Base-by-base conservation (phyloP, 2,888 invertebrate species). In the Alcis repandata region DNA sequence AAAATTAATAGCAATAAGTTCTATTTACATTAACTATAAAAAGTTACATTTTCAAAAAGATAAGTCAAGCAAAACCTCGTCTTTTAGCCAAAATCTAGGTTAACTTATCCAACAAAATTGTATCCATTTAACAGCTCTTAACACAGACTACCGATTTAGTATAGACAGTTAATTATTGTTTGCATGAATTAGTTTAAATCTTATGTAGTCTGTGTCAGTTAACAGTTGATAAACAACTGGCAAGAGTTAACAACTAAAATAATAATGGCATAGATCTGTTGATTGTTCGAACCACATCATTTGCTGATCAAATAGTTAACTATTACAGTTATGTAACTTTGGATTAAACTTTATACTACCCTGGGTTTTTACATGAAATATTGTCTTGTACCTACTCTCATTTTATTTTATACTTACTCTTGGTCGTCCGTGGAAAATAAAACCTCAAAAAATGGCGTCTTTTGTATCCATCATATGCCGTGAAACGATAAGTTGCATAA, bases 151-250 rank as follows among this genome's bases (percentile, higher is more conserved):
- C 22, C 13, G 41, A 41, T 40, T 17, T n/a, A 36, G 19, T 15
- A 8, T 13, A 40, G 33, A 53, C 43, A 46, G 20, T 48, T 1
- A 19, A 45, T 36, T 20, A 6, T 20, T 22, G 32, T 33, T 17
- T 49, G 17, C 17, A 11, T 49, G 10, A 33, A 33, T n/a, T 33
- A 11, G 33, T 49, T 1, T 11, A 15, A 49, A 49, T 49, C 15
- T 48, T 36, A 33, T 1, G 33, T 38, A 46, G 45, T 38, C 38
- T 60, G 22, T 52, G 17, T 41, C 54, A 54, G 22, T 58, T 68
- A 66, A 74, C 82, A 82, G 80, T 80, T 79, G 82, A 62, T 36
- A 43, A 45, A 48, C 80, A 81, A 79, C 82, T 76, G 82, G 83
- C 82, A 83, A 83, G 82, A 83, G 52, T 68, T 78, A 75, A 68